Evolutionary conservation across 2,113 vertebrate species (phyloP).

Genomic region (Chaetops frenatus): DNA sequence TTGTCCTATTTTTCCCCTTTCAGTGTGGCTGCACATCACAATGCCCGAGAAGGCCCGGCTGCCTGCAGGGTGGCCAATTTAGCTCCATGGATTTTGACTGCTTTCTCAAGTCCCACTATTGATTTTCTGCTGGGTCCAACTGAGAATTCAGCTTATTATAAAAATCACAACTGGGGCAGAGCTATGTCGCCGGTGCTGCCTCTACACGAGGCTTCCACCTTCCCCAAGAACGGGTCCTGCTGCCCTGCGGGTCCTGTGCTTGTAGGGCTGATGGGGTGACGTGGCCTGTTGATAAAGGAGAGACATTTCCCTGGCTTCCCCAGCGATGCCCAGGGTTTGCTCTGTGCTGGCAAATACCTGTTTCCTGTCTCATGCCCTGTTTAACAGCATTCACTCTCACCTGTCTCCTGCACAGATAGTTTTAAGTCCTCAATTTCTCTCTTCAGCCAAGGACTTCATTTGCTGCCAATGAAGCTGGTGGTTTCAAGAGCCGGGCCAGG

Average conservation of each 20-base stretch:
- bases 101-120: background rate
- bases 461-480: background rate
- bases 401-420: background rate
- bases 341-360: background rate
- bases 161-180: background rate
- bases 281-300: background rate
- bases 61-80: background rate
- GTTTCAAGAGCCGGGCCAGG: conserved; percentile 19
- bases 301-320: background rate
- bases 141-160: conserved; percentile 13
- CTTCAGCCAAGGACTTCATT: background rate
- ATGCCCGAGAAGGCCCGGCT: background rate
- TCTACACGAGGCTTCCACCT: background rate
- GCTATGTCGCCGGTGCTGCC: fast-evolving
- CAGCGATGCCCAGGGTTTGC: background rate
- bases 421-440: background rate
- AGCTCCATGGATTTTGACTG: background rate
- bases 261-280: background rate
- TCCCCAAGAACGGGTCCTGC: background rate
- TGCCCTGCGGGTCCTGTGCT: fast-evolving
- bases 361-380: background rate
- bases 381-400: background rate
- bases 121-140: background rate
- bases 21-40: background rate
- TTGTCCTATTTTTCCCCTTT: background rate